Base-by-base conservation (phyloP, 2,797 vertebrate species). In the Heterohyrax brucei region DNA sequence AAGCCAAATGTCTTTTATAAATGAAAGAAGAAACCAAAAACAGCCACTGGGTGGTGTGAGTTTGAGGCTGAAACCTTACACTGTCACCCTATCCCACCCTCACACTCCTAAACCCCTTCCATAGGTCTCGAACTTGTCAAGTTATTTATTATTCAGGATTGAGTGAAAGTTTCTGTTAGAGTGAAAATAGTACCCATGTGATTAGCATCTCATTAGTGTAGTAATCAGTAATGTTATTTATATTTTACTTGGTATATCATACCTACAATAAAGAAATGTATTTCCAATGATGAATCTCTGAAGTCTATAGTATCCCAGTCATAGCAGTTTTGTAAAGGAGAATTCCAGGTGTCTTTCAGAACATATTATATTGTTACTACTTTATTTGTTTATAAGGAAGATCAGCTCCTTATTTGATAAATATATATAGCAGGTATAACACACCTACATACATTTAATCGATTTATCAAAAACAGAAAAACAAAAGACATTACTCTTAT, bases 401-500 rank as follows among this genome's bases (percentile, higher is more conserved):
- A 46, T 44, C 19, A n/a, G 22, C 14, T 26, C 19, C 12, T 68
- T 13, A 7, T 88, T 76, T 19, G 10, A 28, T 24, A 80, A 48
- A 77, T 19, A 56, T 56, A 56, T 56, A 56, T 16, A 56, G 18
- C 53, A 14, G 53, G 18, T 56, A 56, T 16, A 56, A 66, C 66
- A 64, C 62, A 68, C 16, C 13, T 56, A 56, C 3, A 93, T 5
- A 93, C 3, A 80, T 64, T 92, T 93, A 96, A 62, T 81, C 30
- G 68, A 6, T 80, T 79, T 64, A 73, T 91, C 6, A 59, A 62
- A 79, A 61, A 95, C 68, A 90, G 87, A 64, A 18, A 79, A 87
- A 91, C 61, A 75, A 30, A 5, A 48, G 19, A 1, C n/a, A 50
- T 64, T 56, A 33, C n/a, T 87, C 0, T 86, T 10, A 78, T 48